Conservation (phyloP, 1,140 invertebrate genomes). For the Octopus sinensis region DNA sequence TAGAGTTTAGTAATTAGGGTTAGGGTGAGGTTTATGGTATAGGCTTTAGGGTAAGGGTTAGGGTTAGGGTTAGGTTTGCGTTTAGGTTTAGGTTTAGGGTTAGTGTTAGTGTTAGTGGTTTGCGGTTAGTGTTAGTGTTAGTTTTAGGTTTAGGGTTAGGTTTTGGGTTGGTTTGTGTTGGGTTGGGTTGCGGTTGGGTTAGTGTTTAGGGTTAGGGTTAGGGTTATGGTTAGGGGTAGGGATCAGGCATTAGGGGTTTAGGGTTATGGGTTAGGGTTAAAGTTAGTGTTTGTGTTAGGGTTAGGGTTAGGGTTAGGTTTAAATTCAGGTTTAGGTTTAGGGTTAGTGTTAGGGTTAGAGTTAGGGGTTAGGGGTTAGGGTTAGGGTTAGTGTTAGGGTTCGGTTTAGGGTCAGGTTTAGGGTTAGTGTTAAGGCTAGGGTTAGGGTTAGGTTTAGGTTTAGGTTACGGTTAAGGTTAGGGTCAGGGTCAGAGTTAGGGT, state of each 20-base stretch:
- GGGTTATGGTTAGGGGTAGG: conserved; percentile 31
- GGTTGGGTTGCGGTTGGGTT: conserved; percentile 30
- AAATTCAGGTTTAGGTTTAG: conserved; percentile 18
- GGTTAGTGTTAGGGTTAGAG: conserved; percentile 23
- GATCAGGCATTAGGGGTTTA: conserved; percentile 26
- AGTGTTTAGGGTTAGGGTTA: conserved; percentile 36
- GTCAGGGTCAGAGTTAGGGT: conserved; percentile 37
- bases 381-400: too few relatives aligned
- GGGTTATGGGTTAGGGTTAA: conserved; percentile 22
- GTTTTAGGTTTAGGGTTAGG: conserved; percentile 4
- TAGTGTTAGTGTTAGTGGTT: neutral
- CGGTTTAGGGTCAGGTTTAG: conserved; percentile 29
- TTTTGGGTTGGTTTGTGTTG: conserved; percentile 24
- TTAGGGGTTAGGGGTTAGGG: too few relatives aligned
- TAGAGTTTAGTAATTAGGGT: too few relatives aligned
- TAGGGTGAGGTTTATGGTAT: too few relatives aligned
- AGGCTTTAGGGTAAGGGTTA: neutral
- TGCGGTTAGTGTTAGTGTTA: neutral
- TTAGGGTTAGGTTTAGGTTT: conserved; percentile 23
- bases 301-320: conserved; percentile 26
- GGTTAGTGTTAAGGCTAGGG: conserved; percentile 30
- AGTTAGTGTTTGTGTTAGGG: conserved; percentile 26
- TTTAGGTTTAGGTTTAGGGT: neutral
- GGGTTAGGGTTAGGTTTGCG: neutral
- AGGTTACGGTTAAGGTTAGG: conserved; percentile 21